A percentile compares a stretch with the other conserved stretches of the same genome.
Evolutionary conservation across 2,797 vertebrate genomes (phyloP).

Genomic region (Muraenolepis orangiensis): DNA sequence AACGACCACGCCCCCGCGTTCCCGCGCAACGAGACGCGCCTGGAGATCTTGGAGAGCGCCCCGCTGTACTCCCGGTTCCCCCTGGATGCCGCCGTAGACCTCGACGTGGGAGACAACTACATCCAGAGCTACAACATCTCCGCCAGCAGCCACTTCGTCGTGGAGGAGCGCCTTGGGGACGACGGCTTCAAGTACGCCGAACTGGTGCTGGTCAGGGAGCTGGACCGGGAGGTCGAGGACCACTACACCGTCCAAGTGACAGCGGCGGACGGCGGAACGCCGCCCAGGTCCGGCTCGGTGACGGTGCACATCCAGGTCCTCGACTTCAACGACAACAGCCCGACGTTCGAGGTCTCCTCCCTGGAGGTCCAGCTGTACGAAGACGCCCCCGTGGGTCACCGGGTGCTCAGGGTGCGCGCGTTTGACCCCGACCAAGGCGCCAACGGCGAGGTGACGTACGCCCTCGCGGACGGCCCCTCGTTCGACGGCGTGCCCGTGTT

Average conservation of each 20-base stretch:
- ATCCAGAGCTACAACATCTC: slow-evolving; percentile 74
- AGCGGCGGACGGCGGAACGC: slow-evolving; percentile 71
- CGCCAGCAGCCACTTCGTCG: slow-evolving; percentile 56
- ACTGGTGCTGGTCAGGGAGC: slow-evolving; percentile 64
- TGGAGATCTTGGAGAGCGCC: slow-evolving; percentile 73
- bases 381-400: slow-evolving; percentile 68
- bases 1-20: slow-evolving; percentile 77
- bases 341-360: slow-evolving; percentile 70
- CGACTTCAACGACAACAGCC: slow-evolving; percentile 81
- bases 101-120: slow-evolving; percentile 77
- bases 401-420: slow-evolving; percentile 71
- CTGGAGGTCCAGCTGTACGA: slow-evolving; percentile 74
- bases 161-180: slow-evolving; percentile 63
- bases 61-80: slow-evolving; percentile 68
- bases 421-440: slow-evolving; percentile 74
- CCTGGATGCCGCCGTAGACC: slow-evolving; percentile 71
- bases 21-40: slow-evolving; percentile 57
- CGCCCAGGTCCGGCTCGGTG: slow-evolving; percentile 64
- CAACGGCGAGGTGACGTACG: slow-evolving; percentile 76
- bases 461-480: slow-evolving; percentile 55
- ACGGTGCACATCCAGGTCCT: slow-evolving; percentile 67
- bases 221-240: slow-evolving; percentile 74
- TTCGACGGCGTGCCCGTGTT: slow-evolving; percentile 66
- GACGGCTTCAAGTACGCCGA: slow-evolving; percentile 69
- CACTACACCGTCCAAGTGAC: slow-evolving; percentile 68